Evolutionary conservation across 2,113 vertebrate species (phyloP).

Genomic region (Fulica atra): DNA sequence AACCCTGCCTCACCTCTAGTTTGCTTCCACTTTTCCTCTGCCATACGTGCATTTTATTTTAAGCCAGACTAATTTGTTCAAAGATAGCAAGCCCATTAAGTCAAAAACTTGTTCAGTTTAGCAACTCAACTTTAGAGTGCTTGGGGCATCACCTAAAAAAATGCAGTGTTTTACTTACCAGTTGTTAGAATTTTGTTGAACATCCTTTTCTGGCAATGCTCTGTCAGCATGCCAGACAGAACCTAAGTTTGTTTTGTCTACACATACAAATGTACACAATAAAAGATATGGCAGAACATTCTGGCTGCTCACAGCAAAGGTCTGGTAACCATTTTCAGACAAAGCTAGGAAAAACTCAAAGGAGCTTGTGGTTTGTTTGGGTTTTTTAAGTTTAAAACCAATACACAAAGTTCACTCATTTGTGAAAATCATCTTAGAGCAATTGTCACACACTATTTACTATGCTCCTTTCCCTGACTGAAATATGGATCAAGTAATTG

Average conservation of each 20-base stretch:
- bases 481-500: slow-evolving; percentile 5
- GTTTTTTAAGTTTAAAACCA: neutral
- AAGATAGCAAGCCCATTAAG: neutral
- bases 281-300: neutral
- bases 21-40: neutral
- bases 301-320: neutral
- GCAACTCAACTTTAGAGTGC: neutral
- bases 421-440: neutral
- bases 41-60: neutral
- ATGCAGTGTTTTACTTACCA: neutral
- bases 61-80: neutral
- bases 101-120: neutral
- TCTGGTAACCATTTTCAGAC: neutral
- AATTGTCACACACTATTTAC: neutral
- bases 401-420: neutral
- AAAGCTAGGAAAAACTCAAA: neutral
- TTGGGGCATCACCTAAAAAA: neutral
- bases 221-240: too few relatives aligned
- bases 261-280: rapidly evolving
- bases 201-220: too few relatives aligned
- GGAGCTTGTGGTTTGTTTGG: neutral
- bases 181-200: neutral
- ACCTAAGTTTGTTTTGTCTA: neutral
- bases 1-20: neutral
- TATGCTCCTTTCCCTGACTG: neutral